Percentiles rank a stretch among this genome's conserved stretches.
phyloP scores from a whole-genome alignment of 2,113 vertebrate genomes.

The Entomyzon cyanotis region DNA sequence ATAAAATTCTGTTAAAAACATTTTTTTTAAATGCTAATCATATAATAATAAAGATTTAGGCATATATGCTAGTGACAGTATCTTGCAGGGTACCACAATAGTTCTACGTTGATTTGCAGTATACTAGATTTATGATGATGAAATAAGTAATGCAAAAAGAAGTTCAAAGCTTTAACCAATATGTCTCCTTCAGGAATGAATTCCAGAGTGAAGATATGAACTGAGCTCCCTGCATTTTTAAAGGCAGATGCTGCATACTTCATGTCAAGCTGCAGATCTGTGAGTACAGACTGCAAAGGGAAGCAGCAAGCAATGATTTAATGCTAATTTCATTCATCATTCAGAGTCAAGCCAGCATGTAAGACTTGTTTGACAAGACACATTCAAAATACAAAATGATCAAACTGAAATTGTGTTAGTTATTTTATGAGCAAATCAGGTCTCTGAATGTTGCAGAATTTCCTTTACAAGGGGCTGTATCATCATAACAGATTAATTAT shows the following conservation, averaged over 20 bases:
- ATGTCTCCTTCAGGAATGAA: neutral
- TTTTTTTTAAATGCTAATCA: neutral
- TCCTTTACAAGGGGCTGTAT: neutral
- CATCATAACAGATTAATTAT: conserved; percentile 7
- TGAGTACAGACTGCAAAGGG: neutral
- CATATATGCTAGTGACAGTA: neutral
- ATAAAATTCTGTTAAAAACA: neutral
- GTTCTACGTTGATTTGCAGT: neutral
- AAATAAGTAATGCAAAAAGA: neutral
- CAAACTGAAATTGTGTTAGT: conserved; percentile 15
- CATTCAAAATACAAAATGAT: conserved; percentile 36
- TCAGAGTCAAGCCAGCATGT: neutral
- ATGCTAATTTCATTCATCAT: conserved; percentile 33
- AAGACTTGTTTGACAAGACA: conserved; percentile 26
- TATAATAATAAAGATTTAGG: neutral
- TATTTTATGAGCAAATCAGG: conserved; percentile 11
- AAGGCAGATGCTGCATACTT: neutral
- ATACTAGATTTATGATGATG: neutral
- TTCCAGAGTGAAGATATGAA: neutral
- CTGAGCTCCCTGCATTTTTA: neutral
- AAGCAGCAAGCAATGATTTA: conserved; percentile 9
- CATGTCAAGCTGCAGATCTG: neutral
- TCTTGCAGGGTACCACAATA: neutral
- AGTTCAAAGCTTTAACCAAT: neutral
- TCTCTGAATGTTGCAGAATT: neutral